phyloP scores from a whole-genome alignment of 2,113 vertebrate species.

The Burhinus oedicnemus region DNA sequence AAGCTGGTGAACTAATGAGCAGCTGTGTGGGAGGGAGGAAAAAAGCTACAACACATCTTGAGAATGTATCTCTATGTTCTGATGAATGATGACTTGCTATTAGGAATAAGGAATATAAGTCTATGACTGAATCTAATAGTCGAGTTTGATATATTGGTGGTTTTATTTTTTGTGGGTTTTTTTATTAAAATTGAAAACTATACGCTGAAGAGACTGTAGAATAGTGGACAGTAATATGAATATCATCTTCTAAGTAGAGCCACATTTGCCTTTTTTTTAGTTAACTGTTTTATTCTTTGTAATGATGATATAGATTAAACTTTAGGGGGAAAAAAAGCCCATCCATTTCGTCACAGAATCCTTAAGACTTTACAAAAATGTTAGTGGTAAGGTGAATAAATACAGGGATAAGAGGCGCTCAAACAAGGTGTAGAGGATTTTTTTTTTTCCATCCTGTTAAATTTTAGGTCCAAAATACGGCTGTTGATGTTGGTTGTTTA shows the following conservation, averaged over 20 bases:
- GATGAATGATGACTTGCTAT: neutral
- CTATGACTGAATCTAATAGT: neutral
- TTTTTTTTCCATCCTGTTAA: neutral
- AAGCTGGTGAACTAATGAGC: neutral
- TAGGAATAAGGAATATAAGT: neutral
- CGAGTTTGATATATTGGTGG: neutral
- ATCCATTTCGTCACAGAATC: neutral
- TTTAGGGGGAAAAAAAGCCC: neutral
- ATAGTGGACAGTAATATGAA: neutral
- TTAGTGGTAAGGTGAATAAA: neutral
- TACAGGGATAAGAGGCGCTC: neutral
- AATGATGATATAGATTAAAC: neutral
- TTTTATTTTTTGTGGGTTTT: neutral
- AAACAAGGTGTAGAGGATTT: neutral
- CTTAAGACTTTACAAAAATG: neutral
- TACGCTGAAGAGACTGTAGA: neutral
- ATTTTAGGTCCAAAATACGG: neutral
- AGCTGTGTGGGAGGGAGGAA: neutral
- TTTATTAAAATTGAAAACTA: neutral
- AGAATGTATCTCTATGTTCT: neutral
- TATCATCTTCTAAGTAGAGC: neutral
- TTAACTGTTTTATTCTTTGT: neutral
- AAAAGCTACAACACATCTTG: neutral
- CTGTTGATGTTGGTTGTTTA: neutral
- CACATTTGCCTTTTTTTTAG: neutral